A percentile compares a stretch with the other conserved stretches of the same genome.
Conservation (phyloP, 2,797 vertebrate genomes). For the Eremophila alpestris region DNA sequence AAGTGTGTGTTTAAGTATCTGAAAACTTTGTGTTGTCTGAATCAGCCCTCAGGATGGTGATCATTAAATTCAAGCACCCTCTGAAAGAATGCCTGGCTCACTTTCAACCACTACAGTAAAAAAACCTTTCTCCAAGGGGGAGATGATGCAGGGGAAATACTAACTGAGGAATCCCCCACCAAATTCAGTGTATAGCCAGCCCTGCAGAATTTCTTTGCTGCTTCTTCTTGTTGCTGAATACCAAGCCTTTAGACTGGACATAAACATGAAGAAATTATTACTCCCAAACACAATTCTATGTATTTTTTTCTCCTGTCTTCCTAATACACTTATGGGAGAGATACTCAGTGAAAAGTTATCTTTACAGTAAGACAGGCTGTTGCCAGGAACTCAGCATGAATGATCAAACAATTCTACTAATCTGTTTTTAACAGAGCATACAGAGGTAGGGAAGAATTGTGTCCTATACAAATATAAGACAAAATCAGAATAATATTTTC, state of each 20-base stretch:
- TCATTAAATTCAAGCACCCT: background rate
- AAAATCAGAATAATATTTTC: conserved; percentile 6
- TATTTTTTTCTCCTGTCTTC: background rate
- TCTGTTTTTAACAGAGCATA: background rate
- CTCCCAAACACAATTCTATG: background rate
- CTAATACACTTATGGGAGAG: background rate
- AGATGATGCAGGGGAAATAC: background rate
- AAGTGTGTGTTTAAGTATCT: background rate
- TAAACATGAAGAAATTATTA: background rate
- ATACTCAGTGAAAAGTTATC: background rate
- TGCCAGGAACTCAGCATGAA: background rate
- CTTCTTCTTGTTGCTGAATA: background rate
- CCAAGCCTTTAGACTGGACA: background rate
- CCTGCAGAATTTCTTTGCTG: background rate
- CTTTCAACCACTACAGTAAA: background rate
- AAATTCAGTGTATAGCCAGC: background rate
- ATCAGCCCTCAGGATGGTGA: background rate
- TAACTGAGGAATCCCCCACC: background rate
- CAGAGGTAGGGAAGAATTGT: background rate
- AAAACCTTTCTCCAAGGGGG: background rate
- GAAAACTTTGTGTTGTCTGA: background rate
- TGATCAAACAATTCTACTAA: background rate
- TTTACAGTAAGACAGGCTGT: background rate
- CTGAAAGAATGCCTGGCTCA: background rate
- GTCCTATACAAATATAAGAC: background rate